A percentile compares a stretch with the other conserved stretches of the same genome.
Conservation (phyloP, 2,113 vertebrate species). For the Dendrocopos noguchii region DNA sequence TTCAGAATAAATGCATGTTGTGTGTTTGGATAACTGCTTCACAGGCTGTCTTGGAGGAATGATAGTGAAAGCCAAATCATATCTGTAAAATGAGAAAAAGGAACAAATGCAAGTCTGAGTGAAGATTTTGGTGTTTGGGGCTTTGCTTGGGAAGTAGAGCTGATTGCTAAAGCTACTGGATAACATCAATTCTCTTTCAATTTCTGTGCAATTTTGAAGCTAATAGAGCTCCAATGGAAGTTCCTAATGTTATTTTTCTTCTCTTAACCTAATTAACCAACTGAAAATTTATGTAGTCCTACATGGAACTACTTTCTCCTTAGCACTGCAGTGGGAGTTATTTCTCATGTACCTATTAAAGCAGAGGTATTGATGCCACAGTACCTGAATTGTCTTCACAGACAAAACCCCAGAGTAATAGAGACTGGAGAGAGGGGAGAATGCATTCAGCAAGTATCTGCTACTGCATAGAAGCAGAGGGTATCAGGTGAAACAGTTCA, state of each 20-base stretch:
- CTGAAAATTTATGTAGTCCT: neutral
- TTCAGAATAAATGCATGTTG: neutral
- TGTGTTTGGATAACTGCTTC: neutral
- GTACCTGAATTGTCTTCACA: neutral
- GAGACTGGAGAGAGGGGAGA: neutral
- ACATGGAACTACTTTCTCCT: conserved; percentile 7
- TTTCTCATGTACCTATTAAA: neutral
- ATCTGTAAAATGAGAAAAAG: neutral
- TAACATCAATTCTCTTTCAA: conserved; percentile 1
- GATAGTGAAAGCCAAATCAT: neutral
- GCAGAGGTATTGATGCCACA: neutral
- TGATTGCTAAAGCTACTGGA: neutral
- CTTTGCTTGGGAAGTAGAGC: neutral
- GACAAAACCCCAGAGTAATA: neutral
- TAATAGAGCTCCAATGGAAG: neutral
- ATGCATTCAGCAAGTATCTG: too few species aligned
- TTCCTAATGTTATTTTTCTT: conserved; percentile 20
- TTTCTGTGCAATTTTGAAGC: conserved; percentile 5
- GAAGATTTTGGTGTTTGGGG: neutral
- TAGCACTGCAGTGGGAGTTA: conserved; percentile 11
- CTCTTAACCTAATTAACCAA: conserved; percentile 30
- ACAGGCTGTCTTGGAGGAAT: neutral
- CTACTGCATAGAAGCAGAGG: neutral
- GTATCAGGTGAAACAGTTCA: neutral
- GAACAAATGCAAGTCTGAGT: neutral